phyloP scores from a whole-genome alignment of 2,113 vertebrate genomes.

The Prunella himalayana region DNA sequence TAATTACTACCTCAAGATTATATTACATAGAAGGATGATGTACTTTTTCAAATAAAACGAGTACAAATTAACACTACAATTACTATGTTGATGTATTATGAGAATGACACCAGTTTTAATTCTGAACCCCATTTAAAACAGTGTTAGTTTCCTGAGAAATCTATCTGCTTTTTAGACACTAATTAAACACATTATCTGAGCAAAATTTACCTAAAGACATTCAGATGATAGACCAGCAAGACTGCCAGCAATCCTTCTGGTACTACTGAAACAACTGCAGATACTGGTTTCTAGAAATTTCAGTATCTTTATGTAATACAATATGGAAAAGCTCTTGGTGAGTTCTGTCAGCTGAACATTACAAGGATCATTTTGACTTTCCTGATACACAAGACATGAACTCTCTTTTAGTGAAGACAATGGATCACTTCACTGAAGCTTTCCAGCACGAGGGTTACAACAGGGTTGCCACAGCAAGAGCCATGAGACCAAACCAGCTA shows the following conservation, averaged over 20 bases:
- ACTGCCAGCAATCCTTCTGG: not conserved
- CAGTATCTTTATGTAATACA: not conserved
- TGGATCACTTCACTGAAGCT: not conserved
- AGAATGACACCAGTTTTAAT: not conserved
- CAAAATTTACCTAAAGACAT: not conserved
- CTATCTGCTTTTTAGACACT: not conserved
- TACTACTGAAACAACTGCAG: not conserved
- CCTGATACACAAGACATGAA: not conserved
- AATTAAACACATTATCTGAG: not conserved
- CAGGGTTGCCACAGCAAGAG: not conserved
- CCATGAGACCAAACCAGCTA: accelerated
- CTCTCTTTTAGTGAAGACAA: not conserved
- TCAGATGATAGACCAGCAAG: not conserved
- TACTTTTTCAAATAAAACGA: not conserved
- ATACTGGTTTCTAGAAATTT: not conserved
- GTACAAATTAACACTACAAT: not conserved
- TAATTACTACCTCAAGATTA: not conserved
- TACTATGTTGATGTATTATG: not conserved
- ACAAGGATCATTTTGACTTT: not conserved
- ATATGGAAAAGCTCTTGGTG: not conserved
- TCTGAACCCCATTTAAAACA: not conserved
- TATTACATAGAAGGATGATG: not conserved
- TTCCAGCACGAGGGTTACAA: not conserved
- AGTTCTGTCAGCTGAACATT: not conserved
- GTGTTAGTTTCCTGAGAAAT: not conserved